Percentiles rank a stretch among this genome's conserved stretches.
phyloP scores from a whole-genome alignment of 2,797 vertebrate genomes.

The Paedocypris micromegethes region DNA sequence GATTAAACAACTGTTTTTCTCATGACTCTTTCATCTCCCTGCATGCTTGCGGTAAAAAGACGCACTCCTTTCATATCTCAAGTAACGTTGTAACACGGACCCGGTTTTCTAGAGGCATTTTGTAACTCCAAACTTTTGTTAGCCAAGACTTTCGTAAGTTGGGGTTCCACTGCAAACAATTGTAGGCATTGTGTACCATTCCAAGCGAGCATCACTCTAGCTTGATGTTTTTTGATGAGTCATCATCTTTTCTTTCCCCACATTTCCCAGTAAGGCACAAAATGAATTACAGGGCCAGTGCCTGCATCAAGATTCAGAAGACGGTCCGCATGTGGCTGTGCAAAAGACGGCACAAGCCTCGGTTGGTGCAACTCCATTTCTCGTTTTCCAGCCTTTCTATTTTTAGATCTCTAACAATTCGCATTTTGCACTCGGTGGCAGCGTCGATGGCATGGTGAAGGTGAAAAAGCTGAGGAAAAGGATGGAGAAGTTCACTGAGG shows the following conservation, averaged over 20 bases:
- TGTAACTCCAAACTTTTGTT: too few species aligned
- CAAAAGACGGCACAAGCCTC: conserved; percentile 89
- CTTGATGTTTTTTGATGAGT: conserved; percentile 30
- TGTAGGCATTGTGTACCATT: not conserved
- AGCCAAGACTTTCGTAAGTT: not conserved
- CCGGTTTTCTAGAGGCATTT: too few species aligned
- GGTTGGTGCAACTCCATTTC: conserved; percentile 69
- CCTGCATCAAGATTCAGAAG: conserved; percentile 97
- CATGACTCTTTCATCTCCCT: too few species aligned
- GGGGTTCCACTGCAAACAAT: not conserved
- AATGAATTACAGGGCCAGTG: conserved; percentile 87
- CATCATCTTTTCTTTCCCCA: conserved; percentile 18
- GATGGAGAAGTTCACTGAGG: conserved; percentile 85
- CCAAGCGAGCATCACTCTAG: not conserved
- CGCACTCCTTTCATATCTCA: not conserved
- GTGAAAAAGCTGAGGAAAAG: conserved; percentile 82
- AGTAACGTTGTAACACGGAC: too few species aligned
- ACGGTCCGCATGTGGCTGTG: conserved; percentile 97
- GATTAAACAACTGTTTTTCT: too few species aligned
- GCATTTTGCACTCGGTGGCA: conserved; percentile 44
- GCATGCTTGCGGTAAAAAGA: too few species aligned
- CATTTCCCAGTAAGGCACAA: conserved; percentile 84
- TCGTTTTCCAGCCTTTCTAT: not conserved
- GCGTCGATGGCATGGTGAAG: conserved; percentile 89
- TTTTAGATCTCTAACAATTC: too few species aligned